Base-by-base conservation (phyloP, 1,140 invertebrate species). In the Drosophila ananassae region DNA sequence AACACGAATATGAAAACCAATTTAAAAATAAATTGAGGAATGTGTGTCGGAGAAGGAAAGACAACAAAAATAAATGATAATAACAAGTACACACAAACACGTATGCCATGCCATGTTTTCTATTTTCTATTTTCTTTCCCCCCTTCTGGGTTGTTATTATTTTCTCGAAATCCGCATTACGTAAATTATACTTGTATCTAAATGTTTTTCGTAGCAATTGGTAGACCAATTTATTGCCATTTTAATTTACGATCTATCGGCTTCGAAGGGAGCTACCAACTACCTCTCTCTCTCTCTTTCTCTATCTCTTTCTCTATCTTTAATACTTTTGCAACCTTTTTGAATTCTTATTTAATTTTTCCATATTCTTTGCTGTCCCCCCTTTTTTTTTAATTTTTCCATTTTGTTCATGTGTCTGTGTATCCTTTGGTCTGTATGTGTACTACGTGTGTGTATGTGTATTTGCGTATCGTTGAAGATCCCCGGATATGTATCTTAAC, bases 401-500 rank as follows among this genome's bases (percentile, higher is more conserved):
- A 32, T 32, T 37, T 37, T 12, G 10, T 37, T 37, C 34, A 12
- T 44, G 51, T 68, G 53, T 69, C 25, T 68, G 50, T 30, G 54
- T 67, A 34, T 34, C 30, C 51, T 22, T 53, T 32, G 30, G 28
- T 53, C 30, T 53, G 30, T 53, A 47, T 47, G 44, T 47, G 41
- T 44, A 44, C 41, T 44, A 47, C 51, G 13, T 53, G 51, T 66
- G 62, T 63, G 63, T 67, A 53, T 69, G 66, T 69, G 51, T 69
- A 68, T 56, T 64, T 69, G 63, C 30, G 66, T 69, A 68, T 69
- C 69, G 53, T 71, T 57, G 63, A 64, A 56, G 67, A 71, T 71
- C 52, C 51, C 52, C 34, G 53, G 44, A 67, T 64, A 53, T 64
- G 63, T 67, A 67, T 64, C 63, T 51, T 53, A 52, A 67, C 60